Evolutionary conservation across 2,888 invertebrate species (phyloP), one percentile per base, ranked within the genome.

Genomic region (Teinopalpus imperialis): DNA sequence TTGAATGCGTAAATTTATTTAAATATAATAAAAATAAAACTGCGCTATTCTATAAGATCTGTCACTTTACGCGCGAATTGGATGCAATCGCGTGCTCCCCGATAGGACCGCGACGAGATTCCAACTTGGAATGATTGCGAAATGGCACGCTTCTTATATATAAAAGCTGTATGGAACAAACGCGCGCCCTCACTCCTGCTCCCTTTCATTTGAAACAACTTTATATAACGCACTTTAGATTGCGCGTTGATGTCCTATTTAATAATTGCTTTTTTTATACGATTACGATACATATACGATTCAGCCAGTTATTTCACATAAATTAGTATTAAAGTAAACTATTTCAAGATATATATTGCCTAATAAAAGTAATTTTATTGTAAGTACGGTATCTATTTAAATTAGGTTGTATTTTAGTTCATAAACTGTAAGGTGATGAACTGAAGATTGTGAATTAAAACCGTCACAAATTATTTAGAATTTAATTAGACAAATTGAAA

Each of bases 41-140:
- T 61, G 43, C 46, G 29, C 35, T 40, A 36, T 49, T 47, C 46
- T 69, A 65, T 61, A 63, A 66, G 69, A 53, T 68, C 71, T 73
- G 75, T 79, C 75, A 82, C 75, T 76, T 70, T 76, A 68, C 72
- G 66, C 80, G 81, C 78, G 74, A 66, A 59, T 55, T 51, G 61
- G 60, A 64, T 62, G 59, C 56, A 74, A 74, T 78, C 77, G 71
- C 71, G 76, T 75, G 77, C 69, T 71, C 76, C 68, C 61, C 66
- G 61, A 50, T 74, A 61, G 80, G 75, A 75, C 69, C 80, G 79
- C 82, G 71, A 37, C 75, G 78, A 86, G 86, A 83, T 74, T 85
- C 79, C 71, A 81, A 81, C 69, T 74, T 74, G 65, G 76, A 85
- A 82, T 86, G 86, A 64, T 83, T 81, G 76, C 73, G 74, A 82